Evolutionary conservation across 2,888 invertebrate genomes (phyloP).

Genomic region (Andrena flavipes): DNA sequence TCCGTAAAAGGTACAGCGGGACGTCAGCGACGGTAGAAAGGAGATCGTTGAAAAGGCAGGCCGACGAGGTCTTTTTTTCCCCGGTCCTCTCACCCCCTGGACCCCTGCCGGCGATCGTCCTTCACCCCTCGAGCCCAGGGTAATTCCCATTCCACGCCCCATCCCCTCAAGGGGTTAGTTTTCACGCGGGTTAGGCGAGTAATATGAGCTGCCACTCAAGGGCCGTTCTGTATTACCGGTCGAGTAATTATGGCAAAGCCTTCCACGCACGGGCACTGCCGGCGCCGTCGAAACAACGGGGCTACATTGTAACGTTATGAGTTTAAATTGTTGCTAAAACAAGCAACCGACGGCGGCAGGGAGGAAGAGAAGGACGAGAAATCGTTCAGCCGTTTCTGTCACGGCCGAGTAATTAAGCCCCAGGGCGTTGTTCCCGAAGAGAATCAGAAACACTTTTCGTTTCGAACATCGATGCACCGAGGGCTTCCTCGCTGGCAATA

Average conservation of each 20-base stretch:
- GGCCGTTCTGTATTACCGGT: constrained; percentile 80
- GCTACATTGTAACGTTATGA: constrained; percentile 75
- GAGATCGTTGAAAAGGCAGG: constrained; percentile 62
- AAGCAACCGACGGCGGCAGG: constrained; percentile 41
- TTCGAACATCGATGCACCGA: background rate
- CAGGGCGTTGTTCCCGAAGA: background rate
- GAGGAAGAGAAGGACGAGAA: constrained; percentile 3
- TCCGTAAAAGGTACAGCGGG: constrained; percentile 38
- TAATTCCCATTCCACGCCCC: constrained; percentile 71
- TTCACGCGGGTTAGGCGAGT: constrained; percentile 82
- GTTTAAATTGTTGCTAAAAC: constrained; percentile 75
- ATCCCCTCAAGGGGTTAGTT: constrained; percentile 80
- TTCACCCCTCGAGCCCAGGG: constrained; percentile 56
- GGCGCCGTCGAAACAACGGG: constrained; percentile 62
- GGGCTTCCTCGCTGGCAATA: background rate
- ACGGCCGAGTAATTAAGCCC: constrained; percentile 46
- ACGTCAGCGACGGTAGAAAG: constrained; percentile 52
- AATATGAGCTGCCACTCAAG: constrained; percentile 84
- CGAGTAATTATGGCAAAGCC: constrained; percentile 81
- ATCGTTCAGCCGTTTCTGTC: constrained; percentile 39
- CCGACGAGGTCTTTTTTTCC: constrained; percentile 57
- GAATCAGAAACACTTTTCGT: constrained; percentile 3
- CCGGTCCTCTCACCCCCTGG: constrained; percentile 21
- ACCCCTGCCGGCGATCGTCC: constrained; percentile 22
- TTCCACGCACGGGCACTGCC: constrained; percentile 61